phyloP scores from a whole-genome alignment of 1,140 invertebrate species.

The Amphibalanus amphitrite region DNA sequence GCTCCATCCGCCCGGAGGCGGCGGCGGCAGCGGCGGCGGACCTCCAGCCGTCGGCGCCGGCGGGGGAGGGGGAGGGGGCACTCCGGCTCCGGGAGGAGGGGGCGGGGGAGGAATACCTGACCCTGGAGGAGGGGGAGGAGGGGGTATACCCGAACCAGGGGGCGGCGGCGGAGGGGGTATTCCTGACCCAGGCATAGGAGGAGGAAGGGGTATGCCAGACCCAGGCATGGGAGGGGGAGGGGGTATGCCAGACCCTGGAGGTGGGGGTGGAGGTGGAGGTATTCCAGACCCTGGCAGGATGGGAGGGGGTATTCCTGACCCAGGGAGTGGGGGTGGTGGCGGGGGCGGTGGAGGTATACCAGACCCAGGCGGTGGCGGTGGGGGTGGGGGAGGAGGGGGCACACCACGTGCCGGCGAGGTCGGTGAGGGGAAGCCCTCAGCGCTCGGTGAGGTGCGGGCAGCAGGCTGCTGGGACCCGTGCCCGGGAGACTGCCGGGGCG shows the following conservation, averaged over 20 bases:
- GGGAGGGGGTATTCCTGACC: too few species aligned
- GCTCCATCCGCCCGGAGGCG: slow-evolving; percentile 37
- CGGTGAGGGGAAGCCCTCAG: too few species aligned
- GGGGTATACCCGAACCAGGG: slow-evolving; percentile 12
- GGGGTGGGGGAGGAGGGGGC: too few species aligned
- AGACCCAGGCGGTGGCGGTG: slow-evolving; percentile 13
- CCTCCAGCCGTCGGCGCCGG: slow-evolving; percentile 19
- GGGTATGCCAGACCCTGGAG: too few species aligned
- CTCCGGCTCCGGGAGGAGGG: slow-evolving; percentile 12
- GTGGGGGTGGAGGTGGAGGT: too few species aligned
- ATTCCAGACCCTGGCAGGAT: too few species aligned
- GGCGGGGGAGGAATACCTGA: slow-evolving; percentile 15
- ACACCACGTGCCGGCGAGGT: too few species aligned
- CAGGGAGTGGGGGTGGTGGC: slow-evolving; percentile 21
- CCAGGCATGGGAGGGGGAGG: slow-evolving; percentile 18
- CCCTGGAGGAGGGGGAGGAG: slow-evolving; percentile 16
- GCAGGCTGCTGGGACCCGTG: too few species aligned
- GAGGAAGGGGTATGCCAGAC: neutral
- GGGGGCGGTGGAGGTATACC: slow-evolving; percentile 11
- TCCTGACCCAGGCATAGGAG: slow-evolving; percentile 24
- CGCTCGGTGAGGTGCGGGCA: too few species aligned
- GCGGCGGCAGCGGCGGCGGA: slow-evolving; percentile 27
- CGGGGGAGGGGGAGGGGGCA: slow-evolving; percentile 26
- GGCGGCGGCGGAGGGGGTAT: slow-evolving; percentile 20
- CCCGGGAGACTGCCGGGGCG: too few species aligned